Evolutionary conservation across 1,140 invertebrate genomes (phyloP).

Genomic region (Drosophila melanica): DNA sequence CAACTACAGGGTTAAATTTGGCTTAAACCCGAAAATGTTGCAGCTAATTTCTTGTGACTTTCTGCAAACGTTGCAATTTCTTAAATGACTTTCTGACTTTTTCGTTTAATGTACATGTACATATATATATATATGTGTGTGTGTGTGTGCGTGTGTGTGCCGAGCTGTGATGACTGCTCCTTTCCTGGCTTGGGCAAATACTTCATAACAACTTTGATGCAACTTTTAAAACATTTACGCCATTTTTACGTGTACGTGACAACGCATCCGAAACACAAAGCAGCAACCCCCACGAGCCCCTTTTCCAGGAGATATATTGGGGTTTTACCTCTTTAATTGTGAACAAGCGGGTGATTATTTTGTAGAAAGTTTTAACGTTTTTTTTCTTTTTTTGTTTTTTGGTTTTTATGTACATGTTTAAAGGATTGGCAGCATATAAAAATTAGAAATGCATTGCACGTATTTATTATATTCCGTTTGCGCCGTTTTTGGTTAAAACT

Average conservation of each 20-base stretch:
- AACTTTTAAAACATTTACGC: slow-evolving; percentile 79
- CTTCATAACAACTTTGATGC: slow-evolving; percentile 78
- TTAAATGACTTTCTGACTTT: slow-evolving; percentile 48
- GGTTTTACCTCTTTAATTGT: slow-evolving; percentile 71
- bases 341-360: slow-evolving; percentile 69
- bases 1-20: slow-evolving; percentile 33
- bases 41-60: slow-evolving; percentile 64
- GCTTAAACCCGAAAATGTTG: slow-evolving; percentile 42
- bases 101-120: background rate
- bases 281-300: background rate
- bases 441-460: slow-evolving; percentile 72
- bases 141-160: background rate
- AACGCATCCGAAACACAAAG: slow-evolving; percentile 69
- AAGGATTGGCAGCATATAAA: slow-evolving; percentile 39
- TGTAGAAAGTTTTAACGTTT: slow-evolving; percentile 55
- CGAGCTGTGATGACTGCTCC: slow-evolving; percentile 19
- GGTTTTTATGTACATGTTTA: slow-evolving; percentile 31
- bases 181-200: slow-evolving; percentile 54
- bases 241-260: slow-evolving; percentile 74
- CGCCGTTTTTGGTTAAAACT: slow-evolving; percentile 65
- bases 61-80: slow-evolving; percentile 59
- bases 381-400: background rate
- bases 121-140: background rate
- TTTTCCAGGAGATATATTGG: slow-evolving; percentile 4
- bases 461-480: slow-evolving; percentile 79